Conservation (phyloP, 2,888 invertebrate genomes). For the Drosophila longiperda region DNA sequence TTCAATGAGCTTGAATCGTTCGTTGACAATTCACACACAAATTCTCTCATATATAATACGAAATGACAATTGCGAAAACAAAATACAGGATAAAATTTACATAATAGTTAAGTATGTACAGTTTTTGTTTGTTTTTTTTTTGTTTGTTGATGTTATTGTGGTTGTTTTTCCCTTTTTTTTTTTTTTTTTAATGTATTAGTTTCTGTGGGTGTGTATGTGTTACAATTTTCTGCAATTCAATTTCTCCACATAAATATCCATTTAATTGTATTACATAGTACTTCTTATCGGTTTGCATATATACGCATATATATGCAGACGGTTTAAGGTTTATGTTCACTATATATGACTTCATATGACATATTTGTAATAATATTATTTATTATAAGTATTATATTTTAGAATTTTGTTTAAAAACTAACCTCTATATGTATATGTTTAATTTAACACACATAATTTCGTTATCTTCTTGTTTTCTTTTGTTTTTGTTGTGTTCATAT, state of each 20-base stretch:
- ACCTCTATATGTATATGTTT: conserved; percentile 57
- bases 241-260: conserved; percentile 57
- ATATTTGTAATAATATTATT: conserved; percentile 47
- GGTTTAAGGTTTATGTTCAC: conserved; percentile 54
- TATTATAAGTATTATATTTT: conserved; percentile 61
- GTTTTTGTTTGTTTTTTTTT: conserved; percentile 16
- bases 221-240: conserved; percentile 36
- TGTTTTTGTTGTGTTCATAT: conserved; percentile 19
- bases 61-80: conserved; percentile 62
- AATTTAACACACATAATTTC: conserved; percentile 46
- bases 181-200: conserved; percentile 21
- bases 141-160: conserved; percentile 9
- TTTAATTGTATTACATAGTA: conserved; percentile 59
- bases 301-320: conserved; percentile 40
- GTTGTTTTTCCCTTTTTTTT: conserved; percentile 12
- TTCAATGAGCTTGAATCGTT: conserved; percentile 33
- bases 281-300: conserved; percentile 47
- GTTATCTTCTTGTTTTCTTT: conserved; percentile 25
- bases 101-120: conserved; percentile 77
- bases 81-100: conserved; percentile 73
- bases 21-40: conserved; percentile 28
- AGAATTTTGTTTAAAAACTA: conserved; percentile 62
- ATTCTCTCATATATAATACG: conserved; percentile 47
- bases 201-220: conserved; percentile 15
- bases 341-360: conserved; percentile 65